Evolutionary conservation across 2,888 invertebrate genomes (phyloP), one percentile per base, ranked within the genome.

Genomic region (Lasioglossum lativentre): DNA sequence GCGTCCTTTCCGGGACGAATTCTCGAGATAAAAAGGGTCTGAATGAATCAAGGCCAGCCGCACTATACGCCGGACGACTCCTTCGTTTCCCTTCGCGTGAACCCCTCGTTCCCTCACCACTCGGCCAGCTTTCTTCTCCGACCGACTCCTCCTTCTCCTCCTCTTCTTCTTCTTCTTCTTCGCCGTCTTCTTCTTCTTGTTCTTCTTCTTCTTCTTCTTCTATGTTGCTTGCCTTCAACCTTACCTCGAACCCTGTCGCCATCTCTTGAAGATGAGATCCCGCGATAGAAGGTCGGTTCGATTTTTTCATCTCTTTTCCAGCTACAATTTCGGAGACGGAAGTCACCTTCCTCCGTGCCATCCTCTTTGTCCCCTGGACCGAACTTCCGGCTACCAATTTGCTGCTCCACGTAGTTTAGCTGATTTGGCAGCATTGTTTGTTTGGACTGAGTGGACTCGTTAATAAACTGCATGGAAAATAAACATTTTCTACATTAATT

Each of bases 1-100:
- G 93, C 94, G 94, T 94, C 94, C 95, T 95, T 95, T 95, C 95
- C 95, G 95, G 95, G 95, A 95, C 94, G 93, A 95, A 95, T 95
- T 94, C 95, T 91, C 94, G 88, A 95, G 94, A 94, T 94, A 94
- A 94, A 95, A 94, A 92, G 93, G 93, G 93, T 92, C 93, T 95
- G 95, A 95, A 95, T 95, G 95, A 95, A 95, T 94, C 94, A 93
- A 94, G 94, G 94, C 90, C 93, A 92, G 88, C 93, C 90, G 92
- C 91, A 87, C 89, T 85, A 86, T 88, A 87, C 77, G 86, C 86
- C 84, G 82, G 68, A 82, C 83, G 78, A 78, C 82, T 72, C 75
- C 77, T 76, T 59, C 47, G 45, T 74, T 59, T 34, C 74, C 66
- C 56, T 59, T 71, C 63, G 19, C 52, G 30, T n/a, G 71, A 27